These are phyloP conservation scores for Pseudorhombus dupliciocellatus DNA, from an alignment of 2,113 vertebrate genomes.

Conservation along the genomic window DNA sequence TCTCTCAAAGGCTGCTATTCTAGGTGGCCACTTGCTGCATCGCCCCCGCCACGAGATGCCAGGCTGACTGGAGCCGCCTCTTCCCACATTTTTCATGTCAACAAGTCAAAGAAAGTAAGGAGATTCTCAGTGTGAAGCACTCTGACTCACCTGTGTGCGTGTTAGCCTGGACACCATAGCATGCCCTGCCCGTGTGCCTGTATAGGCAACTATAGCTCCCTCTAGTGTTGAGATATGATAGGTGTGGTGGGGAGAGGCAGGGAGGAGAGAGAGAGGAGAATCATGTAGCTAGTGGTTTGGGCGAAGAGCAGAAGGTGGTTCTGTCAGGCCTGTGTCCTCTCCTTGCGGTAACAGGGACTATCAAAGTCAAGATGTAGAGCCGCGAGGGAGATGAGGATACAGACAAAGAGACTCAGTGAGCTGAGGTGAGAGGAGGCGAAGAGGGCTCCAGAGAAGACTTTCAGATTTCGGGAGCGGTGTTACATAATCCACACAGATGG, in stretches of 20 bases:
- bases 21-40: conserved; percentile 1
- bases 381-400: conserved; percentile 35
- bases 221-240: conserved; percentile 48
- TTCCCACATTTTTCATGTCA: not conserved
- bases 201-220: conserved; percentile 51
- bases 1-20: conserved; percentile 19
- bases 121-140: conserved; percentile 19
- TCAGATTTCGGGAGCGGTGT: conserved; percentile 39
- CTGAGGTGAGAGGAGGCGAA: conserved; percentile 47
- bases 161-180: conserved; percentile 4
- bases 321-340: conserved; percentile 38
- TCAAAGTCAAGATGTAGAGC: conserved; percentile 45
- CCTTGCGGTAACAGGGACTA: conserved; percentile 39
- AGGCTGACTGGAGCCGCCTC: not conserved
- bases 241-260: conserved; percentile 7
- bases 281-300: conserved; percentile 4
- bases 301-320: conserved; percentile 21
- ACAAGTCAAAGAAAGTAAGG: not conserved
- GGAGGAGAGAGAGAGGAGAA: not conserved
- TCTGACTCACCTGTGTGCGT: conserved; percentile 7
- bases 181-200: conserved; percentile 15
- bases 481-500: conserved; percentile 54
- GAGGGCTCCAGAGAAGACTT: conserved; percentile 44
- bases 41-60: conserved; percentile 1
- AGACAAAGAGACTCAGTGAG: conserved; percentile 48